A percentile compares a stretch with the other conserved stretches of the same genome.
Conservation (phyloP, 2,888 invertebrate species). For the Eupithecia abbreviata region DNA sequence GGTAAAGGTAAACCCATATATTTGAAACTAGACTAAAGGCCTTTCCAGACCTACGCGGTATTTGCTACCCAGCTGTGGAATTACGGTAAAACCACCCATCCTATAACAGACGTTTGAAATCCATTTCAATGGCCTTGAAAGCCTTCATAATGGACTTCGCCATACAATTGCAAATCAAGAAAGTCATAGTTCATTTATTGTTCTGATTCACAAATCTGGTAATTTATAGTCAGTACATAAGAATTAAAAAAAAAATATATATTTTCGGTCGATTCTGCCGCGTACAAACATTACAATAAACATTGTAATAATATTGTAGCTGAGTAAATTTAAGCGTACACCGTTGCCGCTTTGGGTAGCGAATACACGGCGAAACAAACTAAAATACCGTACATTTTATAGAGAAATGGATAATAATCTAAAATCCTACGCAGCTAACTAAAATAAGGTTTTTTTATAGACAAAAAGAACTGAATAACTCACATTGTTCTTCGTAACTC, state of each 20-base stretch:
- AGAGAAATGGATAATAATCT: background rate
- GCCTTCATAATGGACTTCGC: too few relatives aligned
- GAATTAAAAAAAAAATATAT: too few relatives aligned
- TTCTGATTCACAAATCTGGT: too few relatives aligned
- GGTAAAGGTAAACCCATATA: background rate
- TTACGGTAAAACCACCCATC: too few relatives aligned
- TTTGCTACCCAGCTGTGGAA: background rate
- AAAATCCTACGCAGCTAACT: background rate
- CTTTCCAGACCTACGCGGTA: background rate
- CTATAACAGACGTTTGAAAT: too few relatives aligned
- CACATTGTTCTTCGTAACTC: conserved; percentile 61
- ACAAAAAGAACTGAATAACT: conserved; percentile 47
- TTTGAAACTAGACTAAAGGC: background rate
- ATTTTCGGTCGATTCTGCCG: too few relatives aligned
- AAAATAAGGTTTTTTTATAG: background rate
- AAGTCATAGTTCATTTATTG: too few relatives aligned
- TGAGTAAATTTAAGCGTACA: background rate
- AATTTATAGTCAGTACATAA: too few relatives aligned
- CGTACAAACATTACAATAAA: too few relatives aligned
- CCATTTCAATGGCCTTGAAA: too few relatives aligned
- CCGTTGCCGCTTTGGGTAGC: background rate
- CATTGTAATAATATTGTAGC: too few relatives aligned
- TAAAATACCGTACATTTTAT: background rate
- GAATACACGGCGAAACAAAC: background rate
- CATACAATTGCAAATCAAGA: too few relatives aligned